Evolutionary conservation across 2,888 invertebrate species (phyloP).

Genomic region (Perdita meconis): DNA sequence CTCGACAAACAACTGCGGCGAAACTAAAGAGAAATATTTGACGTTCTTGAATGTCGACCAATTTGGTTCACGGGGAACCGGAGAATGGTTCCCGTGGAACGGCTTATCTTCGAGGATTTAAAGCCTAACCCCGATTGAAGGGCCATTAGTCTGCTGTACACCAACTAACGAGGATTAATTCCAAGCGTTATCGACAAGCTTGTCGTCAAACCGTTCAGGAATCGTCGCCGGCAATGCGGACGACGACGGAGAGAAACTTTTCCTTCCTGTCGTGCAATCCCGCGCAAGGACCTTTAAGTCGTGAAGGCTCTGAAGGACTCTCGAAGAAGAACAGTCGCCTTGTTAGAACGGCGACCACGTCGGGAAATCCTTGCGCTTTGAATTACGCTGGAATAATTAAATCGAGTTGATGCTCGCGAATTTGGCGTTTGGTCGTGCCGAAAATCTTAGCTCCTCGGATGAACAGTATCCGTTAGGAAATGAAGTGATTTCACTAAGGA

Average conservation of each 20-base stretch:
- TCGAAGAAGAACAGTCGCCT: constrained; percentile 38
- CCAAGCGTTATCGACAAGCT: too few species aligned
- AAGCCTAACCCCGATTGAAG: not conserved
- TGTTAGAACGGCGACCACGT: constrained; percentile 57
- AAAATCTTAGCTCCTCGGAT: constrained; percentile 42
- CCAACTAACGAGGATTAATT: too few species aligned
- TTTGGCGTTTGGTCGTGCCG: constrained; percentile 41
- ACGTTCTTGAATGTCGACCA: constrained; percentile 15
- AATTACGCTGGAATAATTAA: constrained; percentile 63
- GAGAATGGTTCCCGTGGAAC: not conserved
- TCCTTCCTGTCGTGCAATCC: not conserved
- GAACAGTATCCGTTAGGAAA: not conserved
- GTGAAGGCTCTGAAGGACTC: constrained; percentile 32
- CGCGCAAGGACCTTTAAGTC: constrained; percentile 8
- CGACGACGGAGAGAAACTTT: constrained; percentile 10
- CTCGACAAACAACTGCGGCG: constrained; percentile 24
- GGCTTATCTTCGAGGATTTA: constrained; percentile 9
- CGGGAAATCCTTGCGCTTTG: constrained; percentile 50
- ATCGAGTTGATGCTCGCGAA: constrained; percentile 46
- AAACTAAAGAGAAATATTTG: constrained; percentile 24
- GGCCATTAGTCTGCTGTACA: not conserved
- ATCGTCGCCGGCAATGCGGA: not conserved
- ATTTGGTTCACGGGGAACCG: constrained; percentile 10
- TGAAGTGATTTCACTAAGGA: constrained; percentile 5
- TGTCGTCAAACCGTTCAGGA: not conserved